Evolutionary conservation across 2,888 invertebrate species (phyloP), one percentile per base, ranked within the genome.

Genomic region (Tachina grossa): DNA sequence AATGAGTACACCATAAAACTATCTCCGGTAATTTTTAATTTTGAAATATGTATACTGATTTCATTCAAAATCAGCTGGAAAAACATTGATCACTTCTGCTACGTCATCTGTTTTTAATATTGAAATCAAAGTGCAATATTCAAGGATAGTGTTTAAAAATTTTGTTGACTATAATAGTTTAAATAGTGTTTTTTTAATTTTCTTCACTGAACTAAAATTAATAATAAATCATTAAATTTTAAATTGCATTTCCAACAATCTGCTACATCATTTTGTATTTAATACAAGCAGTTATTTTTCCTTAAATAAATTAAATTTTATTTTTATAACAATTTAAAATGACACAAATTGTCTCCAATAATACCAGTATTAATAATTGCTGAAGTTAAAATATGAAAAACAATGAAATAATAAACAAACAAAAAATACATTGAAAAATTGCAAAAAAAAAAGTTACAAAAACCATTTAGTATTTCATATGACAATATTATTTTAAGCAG

Each of bases 401-500:
- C 22, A 55, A 68, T 1, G 19, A 69, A 39, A 16, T 39, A 47
- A 51, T 16, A 2, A 53, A 51, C 31, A 59, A 49, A 59, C 9
- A 22, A 14, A 22, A 68, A 53, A 11, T 49, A 9, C 11, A 16
- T 13, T 45, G 14, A 16, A 16, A 39, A 13, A 61, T 9, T 55
- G 51, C 43, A 61, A 51, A 51, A 57, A 49, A 75, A n/a, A 43
- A 65, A 76, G 71, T 63, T 65, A 47, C 11, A 39, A 63, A 81
- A 68, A 75, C 75, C 53, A 47, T 45, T 59, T 63, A 68, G 76
- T 31, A 69, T 83, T 85, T 83, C 85, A 76, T 76, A 61, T 76
- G 79, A 72, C 76, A 85, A 79, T 76, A 72, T 76, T 80, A 72
- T 83, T 85, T 85, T 76, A 83, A 85, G 51, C 72, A 79, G 71